A percentile compares a stretch with the other conserved stretches of the same genome.
phyloP scores from a whole-genome alignment of 1,140 invertebrate species.

The Cotesia glomerata region DNA sequence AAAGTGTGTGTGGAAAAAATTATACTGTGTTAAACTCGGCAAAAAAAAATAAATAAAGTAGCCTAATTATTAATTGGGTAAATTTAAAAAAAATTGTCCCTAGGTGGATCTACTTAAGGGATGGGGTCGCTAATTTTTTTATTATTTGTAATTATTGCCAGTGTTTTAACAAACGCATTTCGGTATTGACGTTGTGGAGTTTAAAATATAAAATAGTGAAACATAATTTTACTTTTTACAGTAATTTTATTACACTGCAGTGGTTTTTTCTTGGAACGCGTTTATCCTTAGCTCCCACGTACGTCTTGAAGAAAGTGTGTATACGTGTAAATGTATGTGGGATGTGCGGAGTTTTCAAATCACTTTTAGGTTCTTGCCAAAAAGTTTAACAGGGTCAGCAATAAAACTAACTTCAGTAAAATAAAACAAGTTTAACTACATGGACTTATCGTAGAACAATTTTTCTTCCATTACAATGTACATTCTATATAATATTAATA shows the following conservation, averaged over 20 bases:
- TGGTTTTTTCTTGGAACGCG: background rate
- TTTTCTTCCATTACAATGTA: no score
- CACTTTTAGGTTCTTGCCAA: conserved; percentile 17
- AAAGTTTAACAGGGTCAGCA: conserved; percentile 20
- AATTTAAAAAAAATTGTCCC: conserved; percentile 2
- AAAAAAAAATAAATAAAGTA: no score
- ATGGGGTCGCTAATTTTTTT: conserved; percentile 33
- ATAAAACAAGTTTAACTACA: background rate
- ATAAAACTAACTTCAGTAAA: conserved; percentile 16
- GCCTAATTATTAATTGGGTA: background rate
- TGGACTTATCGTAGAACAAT: no score
- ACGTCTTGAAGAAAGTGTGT: background rate
- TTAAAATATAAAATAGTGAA: no score
- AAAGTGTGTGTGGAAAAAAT: no score
- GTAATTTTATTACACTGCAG: background rate
- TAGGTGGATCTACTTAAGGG: conserved; percentile 53
- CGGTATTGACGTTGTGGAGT: no score
- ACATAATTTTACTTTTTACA: no score
- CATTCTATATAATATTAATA: no score
- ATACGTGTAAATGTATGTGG: no score
- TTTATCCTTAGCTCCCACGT: background rate
- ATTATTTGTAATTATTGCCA: background rate
- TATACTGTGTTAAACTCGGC: no score
- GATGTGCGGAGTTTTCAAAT: conserved; percentile 20
- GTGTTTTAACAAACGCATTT: no score